These are phyloP conservation scores for Drosophila cyrtoloma DNA, from an alignment of 2,888 invertebrate genomes.

Conservation along the genomic window DNA sequence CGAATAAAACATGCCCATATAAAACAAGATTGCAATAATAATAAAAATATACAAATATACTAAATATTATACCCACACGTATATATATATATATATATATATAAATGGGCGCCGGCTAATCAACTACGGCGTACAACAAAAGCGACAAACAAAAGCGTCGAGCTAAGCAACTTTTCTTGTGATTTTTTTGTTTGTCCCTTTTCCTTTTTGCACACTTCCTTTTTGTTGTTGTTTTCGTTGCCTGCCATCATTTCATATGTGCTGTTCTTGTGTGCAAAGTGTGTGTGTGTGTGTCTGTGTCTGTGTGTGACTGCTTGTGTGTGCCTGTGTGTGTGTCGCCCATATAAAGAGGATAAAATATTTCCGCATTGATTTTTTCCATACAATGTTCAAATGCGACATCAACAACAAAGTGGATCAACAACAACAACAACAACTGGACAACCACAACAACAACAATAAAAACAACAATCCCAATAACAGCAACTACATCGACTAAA, in stretches of 20 bases:
- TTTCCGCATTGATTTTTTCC: conserved; percentile 70
- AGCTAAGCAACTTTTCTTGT: conserved; percentile 54
- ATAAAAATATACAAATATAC: conserved; percentile 25
- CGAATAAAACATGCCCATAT: conserved; percentile 33
- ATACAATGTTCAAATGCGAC: conserved; percentile 38
- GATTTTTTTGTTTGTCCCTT: conserved; percentile 20
- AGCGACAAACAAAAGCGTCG: conserved; percentile 37
- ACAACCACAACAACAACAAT: conserved; percentile 41
- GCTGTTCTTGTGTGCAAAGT: conserved; percentile 15
- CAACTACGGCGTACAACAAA: conserved; percentile 48
- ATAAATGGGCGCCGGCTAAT: conserved; percentile 51
- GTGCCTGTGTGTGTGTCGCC: conserved; percentile 21
- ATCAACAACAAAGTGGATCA: conserved; percentile 53
- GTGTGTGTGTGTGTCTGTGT: conserved; percentile 32
- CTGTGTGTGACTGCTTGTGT: conserved; percentile 14
- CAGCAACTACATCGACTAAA: conserved; percentile 41
- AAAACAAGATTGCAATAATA: conserved; percentile 57
- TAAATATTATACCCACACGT: conserved; percentile 1
- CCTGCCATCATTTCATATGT: conserved; percentile 38
- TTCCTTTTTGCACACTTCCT: conserved; percentile 5
- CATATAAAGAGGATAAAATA: conserved; percentile 77
- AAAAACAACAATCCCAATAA: conserved; percentile 33
- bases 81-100: conserved; percentile 6
- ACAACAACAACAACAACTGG: conserved; percentile 40
- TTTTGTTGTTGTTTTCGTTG: conserved; percentile 40